phyloP scores from a whole-genome alignment of 2,888 invertebrate species.

The Drosophila pseudotakahashii region DNA sequence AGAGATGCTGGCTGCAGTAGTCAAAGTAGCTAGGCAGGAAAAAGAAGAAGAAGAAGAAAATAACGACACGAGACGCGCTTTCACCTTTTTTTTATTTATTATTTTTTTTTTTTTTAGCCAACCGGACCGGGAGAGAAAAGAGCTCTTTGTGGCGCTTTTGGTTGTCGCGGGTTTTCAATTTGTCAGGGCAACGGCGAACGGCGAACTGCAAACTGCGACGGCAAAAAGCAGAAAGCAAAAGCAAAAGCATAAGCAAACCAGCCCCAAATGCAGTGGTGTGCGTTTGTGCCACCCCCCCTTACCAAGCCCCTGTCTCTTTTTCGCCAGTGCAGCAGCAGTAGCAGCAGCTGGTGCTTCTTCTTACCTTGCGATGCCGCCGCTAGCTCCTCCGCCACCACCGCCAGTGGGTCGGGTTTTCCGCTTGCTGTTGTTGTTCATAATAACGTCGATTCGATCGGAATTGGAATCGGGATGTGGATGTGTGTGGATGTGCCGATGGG shows the following conservation, averaged over 20 bases:
- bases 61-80: constrained; percentile 49
- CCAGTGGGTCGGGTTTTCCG: constrained; percentile 92
- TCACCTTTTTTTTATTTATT: constrained; percentile 48
- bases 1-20: constrained; percentile 46
- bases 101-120: constrained; percentile 50
- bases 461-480: constrained; percentile 3
- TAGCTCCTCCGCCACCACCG: constrained; percentile 68
- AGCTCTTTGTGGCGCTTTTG: constrained; percentile 46
- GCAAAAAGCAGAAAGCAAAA: constrained; percentile 20
- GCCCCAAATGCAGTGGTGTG: constrained; percentile 30
- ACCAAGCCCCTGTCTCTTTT: constrained; percentile 25
- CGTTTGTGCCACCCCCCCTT: constrained; percentile 20
- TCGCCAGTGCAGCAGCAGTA: constrained; percentile 41
- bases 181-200: constrained; percentile 49
- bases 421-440: constrained; percentile 88
- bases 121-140: constrained; percentile 47
- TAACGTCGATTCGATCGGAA: constrained; percentile 49
- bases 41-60: constrained; percentile 16
- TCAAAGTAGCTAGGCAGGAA: constrained; percentile 4
- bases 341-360: constrained; percentile 52
- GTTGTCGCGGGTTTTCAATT: constrained; percentile 55
- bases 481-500: constrained; percentile 34
- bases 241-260: constrained; percentile 43
- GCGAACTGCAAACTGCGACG: constrained; percentile 27
- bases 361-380: constrained; percentile 80